A percentile compares a stretch with the other conserved stretches of the same genome.
phyloP scores from a whole-genome alignment of 1,140 invertebrate genomes.

The Ladona fulva region DNA sequence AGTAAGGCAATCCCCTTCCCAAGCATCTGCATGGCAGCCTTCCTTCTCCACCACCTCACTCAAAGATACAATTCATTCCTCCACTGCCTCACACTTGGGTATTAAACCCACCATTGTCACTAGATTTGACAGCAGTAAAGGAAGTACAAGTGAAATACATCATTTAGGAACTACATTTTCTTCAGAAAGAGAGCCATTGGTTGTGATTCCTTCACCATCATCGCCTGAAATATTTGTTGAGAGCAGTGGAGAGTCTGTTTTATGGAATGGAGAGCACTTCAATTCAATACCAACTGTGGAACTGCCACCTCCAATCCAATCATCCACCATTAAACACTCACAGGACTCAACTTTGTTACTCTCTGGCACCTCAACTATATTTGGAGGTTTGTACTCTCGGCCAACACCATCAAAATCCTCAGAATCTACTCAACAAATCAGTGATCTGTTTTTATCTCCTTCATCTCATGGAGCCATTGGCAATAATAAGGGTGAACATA shows the following conservation, averaged over 20 bases:
- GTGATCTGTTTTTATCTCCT: conserved; percentile 23
- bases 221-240: neutral
- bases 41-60: neutral
- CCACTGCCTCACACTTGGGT: neutral
- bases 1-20: neutral
- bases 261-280: neutral
- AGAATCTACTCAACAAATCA: conserved; percentile 14
- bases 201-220: neutral
- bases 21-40: neutral
- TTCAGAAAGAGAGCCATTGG: neutral
- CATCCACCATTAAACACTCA: neutral
- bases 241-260: neutral
- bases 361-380: conserved; percentile 28
- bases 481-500: neutral
- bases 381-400: conserved; percentile 25
- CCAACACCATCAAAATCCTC: conserved; percentile 16
- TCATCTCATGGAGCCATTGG: neutral
- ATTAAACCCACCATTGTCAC: neutral
- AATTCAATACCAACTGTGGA: neutral
- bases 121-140: neutral
- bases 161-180: neutral
- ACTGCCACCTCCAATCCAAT: neutral
- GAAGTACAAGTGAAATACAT: neutral
- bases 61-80: neutral
- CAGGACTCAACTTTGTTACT: neutral